Base-by-base conservation (phyloP, 2,113 vertebrate genomes). In the Xiphophorus maculatus region DNA sequence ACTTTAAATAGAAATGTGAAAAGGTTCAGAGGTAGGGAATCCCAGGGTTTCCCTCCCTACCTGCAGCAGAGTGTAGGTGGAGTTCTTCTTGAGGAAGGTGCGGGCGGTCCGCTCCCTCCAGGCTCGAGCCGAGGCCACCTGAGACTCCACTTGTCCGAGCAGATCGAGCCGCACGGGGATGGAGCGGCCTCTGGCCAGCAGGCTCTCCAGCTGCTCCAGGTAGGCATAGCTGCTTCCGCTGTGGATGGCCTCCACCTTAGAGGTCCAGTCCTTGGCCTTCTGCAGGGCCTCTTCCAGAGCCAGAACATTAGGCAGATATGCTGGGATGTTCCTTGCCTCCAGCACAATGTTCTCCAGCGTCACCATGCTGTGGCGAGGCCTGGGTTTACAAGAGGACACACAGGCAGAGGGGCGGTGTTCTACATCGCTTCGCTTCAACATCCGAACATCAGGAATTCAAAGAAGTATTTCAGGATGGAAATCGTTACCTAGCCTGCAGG, bases 51-150 rank as follows among this genome's bases (percentile, higher is more conserved):
- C 29, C 83, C 91, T 63, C 29, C 83, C 91, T 74, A 98, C 98
- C 97, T 99, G 97, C 1, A 99, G 94, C 60, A 99, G 88, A 0
- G 94, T 97, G 84, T 99, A 97, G 30, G 96, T 99, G 3, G 97
- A 99, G 92, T 99, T 99, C 91, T 99, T 99, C 92, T 99, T 99
- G n/a, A 99, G 95, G 84, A 99, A 99, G 61, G 97, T 99, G 78
- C 98, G 94, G 1, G 93, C 97, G 0, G 98, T 99, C 72, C 98
- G 95, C 82, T 99, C 98, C 77, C 98, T 96, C 98, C 98, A 99
- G 10, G 97, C 96, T 3, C 97, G 93, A 0, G 98, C 97, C 0
- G 98, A 95, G 1, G 96, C 95, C 33, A 99, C 98, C 88, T 99
- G 98, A 1, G 97, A 98, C 81, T 99, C 98, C 81, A 99, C 96